A percentile compares a stretch with the other conserved stretches of the same genome.
These are phyloP conservation scores for Tokudaia muenninki DNA, from an alignment of 2,797 vertebrate genomes.

Conservation along the genomic window DNA sequence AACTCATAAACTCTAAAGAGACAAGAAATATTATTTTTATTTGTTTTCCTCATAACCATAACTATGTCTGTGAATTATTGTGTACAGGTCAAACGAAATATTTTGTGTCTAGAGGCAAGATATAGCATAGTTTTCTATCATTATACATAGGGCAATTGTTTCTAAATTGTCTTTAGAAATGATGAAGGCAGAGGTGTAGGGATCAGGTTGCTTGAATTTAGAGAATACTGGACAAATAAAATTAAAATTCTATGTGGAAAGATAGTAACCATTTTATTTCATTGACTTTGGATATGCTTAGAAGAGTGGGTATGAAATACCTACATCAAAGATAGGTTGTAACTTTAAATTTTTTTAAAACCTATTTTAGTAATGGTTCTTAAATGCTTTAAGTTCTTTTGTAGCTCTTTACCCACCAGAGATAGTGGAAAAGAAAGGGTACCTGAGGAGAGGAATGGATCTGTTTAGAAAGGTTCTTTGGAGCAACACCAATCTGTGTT, in stretches of 20 bases:
- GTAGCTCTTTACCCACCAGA: background rate
- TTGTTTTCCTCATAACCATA: background rate
- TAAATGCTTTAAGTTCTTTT: background rate
- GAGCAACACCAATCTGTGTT: background rate
- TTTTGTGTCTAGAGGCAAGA: background rate
- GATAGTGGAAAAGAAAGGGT: background rate
- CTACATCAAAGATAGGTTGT: background rate
- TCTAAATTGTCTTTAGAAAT: background rate
- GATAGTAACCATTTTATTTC: background rate
- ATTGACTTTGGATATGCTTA: background rate
- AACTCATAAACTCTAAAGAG: background rate
- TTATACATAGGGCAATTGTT: background rate
- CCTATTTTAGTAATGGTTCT: background rate
- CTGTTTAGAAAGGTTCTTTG: too few species aligned
- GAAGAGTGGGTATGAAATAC: background rate
- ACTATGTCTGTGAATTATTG: background rate
- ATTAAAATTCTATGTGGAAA: background rate
- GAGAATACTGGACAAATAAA: background rate
- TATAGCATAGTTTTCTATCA: background rate
- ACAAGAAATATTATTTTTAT: background rate
- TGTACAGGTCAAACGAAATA: background rate
- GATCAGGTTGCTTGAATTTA: background rate
- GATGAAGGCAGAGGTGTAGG: background rate
- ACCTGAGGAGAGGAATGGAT: too few species aligned
- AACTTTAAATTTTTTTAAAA: background rate